Conservation (phyloP, 2,113 vertebrate species). For the Proterorhinus semilunaris region DNA sequence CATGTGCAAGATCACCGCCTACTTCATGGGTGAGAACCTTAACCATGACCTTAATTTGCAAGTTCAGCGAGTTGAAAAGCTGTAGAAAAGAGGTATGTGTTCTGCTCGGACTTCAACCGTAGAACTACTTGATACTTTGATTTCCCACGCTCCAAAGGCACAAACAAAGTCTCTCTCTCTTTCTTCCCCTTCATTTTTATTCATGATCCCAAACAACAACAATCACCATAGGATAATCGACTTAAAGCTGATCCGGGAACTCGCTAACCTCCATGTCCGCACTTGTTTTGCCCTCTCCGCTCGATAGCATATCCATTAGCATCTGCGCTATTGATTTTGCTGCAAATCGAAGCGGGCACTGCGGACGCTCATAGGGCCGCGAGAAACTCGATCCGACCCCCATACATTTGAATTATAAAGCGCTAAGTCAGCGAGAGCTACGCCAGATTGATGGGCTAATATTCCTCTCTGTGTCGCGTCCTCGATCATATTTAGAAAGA, state of each 20-base stretch:
- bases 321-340: conserved; percentile 46
- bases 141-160: no score
- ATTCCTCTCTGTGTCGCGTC: conserved; percentile 20
- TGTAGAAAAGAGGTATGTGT: no score
- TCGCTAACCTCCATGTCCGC: not conserved
- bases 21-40: conserved; percentile 84
- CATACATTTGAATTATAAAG: conserved; percentile 34
- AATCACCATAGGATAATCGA: not conserved
- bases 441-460: conserved; percentile 50
- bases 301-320: conserved; percentile 27
- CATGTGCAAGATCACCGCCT: conserved; percentile 88
- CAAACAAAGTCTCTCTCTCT: not conserved
- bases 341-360: conserved; percentile 6
- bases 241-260: not conserved
- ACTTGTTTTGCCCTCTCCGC: not conserved
- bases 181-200: not conserved
- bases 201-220: not conserved
- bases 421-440: conserved; percentile 15
- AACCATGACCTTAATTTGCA: no score
- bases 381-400: conserved; percentile 35
- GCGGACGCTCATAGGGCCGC: conserved; percentile 29
- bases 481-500: conserved; percentile 21
- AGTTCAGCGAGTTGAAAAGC: no score
- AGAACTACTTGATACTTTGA: no score
- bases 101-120: no score